Conservation (phyloP, 2,797 vertebrate genomes). For the Helostoma temminkii region DNA sequence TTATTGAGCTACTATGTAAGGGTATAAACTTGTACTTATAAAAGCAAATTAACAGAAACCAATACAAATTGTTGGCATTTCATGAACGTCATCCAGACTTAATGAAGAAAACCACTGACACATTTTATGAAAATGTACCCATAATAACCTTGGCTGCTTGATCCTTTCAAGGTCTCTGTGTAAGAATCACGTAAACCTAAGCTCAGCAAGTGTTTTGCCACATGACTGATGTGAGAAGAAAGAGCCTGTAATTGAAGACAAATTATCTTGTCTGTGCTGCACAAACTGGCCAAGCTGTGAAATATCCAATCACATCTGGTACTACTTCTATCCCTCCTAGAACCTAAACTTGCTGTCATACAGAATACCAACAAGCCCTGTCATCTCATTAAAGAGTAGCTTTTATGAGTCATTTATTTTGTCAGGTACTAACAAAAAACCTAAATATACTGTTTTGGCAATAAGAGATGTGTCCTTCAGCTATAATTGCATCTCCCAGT, state of each 20-base stretch:
- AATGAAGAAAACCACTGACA: not conserved
- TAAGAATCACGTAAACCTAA: constrained; percentile 50
- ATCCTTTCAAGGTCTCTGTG: constrained; percentile 23
- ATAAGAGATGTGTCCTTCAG: constrained; percentile 39
- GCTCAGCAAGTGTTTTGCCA: constrained; percentile 58
- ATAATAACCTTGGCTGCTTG: constrained; percentile 24
- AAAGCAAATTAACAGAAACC: not conserved
- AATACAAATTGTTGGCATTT: not conserved
- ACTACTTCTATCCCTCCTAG: constrained; percentile 66
- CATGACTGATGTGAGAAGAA: constrained; percentile 68
- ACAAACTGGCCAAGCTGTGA: constrained; percentile 63
- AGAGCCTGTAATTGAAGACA: constrained; percentile 72
- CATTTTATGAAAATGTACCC: not conserved
- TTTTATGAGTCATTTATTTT: constrained; percentile 47
- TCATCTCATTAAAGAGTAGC: constrained; percentile 53
- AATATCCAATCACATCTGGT: constrained; percentile 75
- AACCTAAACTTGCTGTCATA: constrained; percentile 73
- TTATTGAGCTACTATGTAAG: not conserved
- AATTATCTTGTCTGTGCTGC: constrained; percentile 73
- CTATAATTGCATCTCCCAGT: constrained; percentile 47
- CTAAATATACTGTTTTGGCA: constrained; percentile 62
- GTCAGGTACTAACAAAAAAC: constrained; percentile 48
- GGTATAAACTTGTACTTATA: not conserved
- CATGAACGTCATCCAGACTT: not conserved
- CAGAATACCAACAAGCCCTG: constrained; percentile 57